These are phyloP conservation scores for Sarcoramphus papa DNA, from an alignment of 2,797 vertebrate species.

Conservation along the genomic window DNA sequence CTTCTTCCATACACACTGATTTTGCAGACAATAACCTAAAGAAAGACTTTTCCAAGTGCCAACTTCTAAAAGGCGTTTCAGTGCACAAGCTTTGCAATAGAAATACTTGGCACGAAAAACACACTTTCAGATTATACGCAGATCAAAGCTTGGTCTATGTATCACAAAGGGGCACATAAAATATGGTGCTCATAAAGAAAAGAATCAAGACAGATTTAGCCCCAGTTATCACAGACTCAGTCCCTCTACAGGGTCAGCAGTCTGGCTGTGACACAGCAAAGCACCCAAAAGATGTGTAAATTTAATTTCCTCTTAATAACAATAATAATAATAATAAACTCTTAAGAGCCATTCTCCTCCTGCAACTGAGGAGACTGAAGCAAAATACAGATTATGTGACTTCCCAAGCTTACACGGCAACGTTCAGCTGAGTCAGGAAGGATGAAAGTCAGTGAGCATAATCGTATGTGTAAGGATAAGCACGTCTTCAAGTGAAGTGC, in stretches of 20 bases:
- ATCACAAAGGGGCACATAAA: constrained; percentile 19
- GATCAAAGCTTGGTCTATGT: constrained; percentile 6
- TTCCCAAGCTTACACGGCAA: background rate
- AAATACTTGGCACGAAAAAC: constrained; percentile 7
- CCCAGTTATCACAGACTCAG: background rate
- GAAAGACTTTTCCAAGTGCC: background rate
- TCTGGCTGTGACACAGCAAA: background rate
- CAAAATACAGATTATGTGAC: background rate
- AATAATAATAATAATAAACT: background rate
- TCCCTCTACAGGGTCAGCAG: background rate
- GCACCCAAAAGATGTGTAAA: background rate
- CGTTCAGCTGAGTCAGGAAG: background rate
- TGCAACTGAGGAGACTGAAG: background rate
- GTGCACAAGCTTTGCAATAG: background rate
- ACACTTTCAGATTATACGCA: background rate
- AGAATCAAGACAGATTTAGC: background rate
- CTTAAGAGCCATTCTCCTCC: background rate
- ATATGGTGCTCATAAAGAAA: constrained; percentile 18
- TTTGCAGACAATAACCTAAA: constrained; percentile 37
- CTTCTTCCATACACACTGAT: background rate
- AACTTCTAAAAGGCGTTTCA: background rate
- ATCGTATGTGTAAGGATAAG: background rate
- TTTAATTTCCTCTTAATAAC: constrained; percentile 28
- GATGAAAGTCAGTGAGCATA: background rate
- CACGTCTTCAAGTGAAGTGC: background rate